Evolutionary conservation across 2,113 vertebrate genomes (phyloP).

Genomic region (Butorides virescens): DNA sequence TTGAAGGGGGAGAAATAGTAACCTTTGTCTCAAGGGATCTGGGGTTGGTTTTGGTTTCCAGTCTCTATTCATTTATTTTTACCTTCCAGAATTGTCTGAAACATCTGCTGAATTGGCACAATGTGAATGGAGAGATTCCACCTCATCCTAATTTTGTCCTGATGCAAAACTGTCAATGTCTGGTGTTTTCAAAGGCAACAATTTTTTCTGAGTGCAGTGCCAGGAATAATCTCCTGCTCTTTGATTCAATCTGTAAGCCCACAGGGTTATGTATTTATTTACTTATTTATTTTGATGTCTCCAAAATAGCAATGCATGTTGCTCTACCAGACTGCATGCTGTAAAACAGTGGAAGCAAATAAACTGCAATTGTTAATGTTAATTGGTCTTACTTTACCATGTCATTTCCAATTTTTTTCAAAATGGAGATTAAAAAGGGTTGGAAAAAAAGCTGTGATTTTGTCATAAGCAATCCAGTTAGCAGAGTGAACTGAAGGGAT

Average conservation of each 20-base stretch:
- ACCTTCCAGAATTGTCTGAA: slow-evolving; percentile 13
- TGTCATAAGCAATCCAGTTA: slow-evolving; percentile 58
- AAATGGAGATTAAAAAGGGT: slow-evolving; percentile 45
- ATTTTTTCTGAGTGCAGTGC: slow-evolving; percentile 51
- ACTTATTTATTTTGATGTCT: slow-evolving; percentile 60
- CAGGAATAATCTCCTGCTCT: slow-evolving; percentile 49
- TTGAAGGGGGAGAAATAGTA: neutral
- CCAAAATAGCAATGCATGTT: slow-evolving; percentile 23
- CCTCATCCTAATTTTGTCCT: slow-evolving; percentile 23
- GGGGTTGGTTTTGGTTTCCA: neutral
- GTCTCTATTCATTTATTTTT: neutral
- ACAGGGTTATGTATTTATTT: slow-evolving; percentile 53
- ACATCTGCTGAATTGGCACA: neutral
- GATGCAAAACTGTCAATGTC: slow-evolving; percentile 39
- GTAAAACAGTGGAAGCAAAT: slow-evolving; percentile 34
- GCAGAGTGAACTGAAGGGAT: slow-evolving; percentile 2
- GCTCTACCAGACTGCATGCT: neutral
- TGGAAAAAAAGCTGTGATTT: slow-evolving; percentile 56
- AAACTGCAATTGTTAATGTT: slow-evolving; percentile 55
- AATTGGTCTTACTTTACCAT: slow-evolving; percentile 57
- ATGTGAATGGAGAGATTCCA: slow-evolving; percentile 3
- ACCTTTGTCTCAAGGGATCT: neutral
- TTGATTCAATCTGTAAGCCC: slow-evolving; percentile 55
- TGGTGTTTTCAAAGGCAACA: slow-evolving; percentile 57
- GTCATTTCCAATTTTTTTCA: slow-evolving; percentile 62